phyloP scores from a whole-genome alignment of 2,797 vertebrate genomes.

The Cercopithecus diana region DNA sequence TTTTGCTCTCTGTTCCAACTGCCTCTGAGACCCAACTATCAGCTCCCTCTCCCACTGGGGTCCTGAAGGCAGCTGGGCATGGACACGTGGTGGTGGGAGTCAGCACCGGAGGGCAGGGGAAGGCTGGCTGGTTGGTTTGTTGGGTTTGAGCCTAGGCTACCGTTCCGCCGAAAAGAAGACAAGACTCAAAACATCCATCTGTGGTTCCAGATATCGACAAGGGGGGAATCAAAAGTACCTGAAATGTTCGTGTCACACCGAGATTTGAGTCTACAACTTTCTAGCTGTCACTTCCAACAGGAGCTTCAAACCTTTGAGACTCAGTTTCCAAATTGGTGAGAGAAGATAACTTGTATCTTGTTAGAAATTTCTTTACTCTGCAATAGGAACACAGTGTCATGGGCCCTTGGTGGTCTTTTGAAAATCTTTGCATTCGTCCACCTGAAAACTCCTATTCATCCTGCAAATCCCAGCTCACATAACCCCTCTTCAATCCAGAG shows the following conservation, averaged over 20 bases:
- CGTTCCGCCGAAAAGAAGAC: neutral
- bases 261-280: neutral
- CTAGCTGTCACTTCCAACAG: conserved; percentile 35
- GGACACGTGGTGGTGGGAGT: too few relatives aligned
- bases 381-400: accelerated
- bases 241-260: neutral
- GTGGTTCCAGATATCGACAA: neutral
- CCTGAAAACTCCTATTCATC: neutral
- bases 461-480: neutral
- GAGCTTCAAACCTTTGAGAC: too few relatives aligned
- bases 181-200: neutral
- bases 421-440: neutral
- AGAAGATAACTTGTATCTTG: neutral
- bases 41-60: neutral
- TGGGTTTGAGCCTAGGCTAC: conserved; percentile 1
- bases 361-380: accelerated
- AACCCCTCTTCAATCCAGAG: neutral
- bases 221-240: neutral
- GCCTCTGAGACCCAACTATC: accelerated
- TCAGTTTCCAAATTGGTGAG: neutral
- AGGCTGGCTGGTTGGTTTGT: neutral
- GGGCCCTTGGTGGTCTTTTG: neutral
- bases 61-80: neutral
- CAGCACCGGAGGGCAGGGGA: neutral
- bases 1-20: conserved; percentile 30